Conservation (phyloP, 2,888 invertebrate genomes). For the Leistus spinibarbis region DNA sequence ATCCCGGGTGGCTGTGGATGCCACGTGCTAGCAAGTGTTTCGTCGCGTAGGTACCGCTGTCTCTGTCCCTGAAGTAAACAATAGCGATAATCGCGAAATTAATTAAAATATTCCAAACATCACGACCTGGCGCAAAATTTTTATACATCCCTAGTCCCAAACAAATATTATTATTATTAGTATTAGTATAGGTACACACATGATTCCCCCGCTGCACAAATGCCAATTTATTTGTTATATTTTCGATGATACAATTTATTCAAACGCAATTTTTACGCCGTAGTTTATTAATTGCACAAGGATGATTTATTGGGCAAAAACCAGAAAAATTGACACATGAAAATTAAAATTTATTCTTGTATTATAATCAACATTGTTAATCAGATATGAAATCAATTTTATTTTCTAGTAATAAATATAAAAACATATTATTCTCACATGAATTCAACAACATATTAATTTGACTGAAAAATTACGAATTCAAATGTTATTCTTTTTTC, state of each 20-base stretch:
- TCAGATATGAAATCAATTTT: not conserved
- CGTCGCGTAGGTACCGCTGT: not conserved
- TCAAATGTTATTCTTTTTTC: too few species aligned
- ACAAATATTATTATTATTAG: not conserved
- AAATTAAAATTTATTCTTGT: not conserved
- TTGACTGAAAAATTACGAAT: too few species aligned
- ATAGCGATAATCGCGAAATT: not conserved
- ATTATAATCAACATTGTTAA: not conserved
- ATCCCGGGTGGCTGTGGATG: constrained; percentile 29
- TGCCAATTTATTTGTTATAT: not conserved
- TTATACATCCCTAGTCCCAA: not conserved
- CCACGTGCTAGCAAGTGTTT: constrained; percentile 22
- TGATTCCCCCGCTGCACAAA: too few species aligned
- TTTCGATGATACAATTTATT: not conserved
- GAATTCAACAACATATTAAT: not conserved
- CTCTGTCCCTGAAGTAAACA: not conserved
- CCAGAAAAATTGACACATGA: not conserved
- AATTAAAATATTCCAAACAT: not conserved
- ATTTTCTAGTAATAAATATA: not conserved
- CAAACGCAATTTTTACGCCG: not conserved
- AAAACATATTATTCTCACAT: too few species aligned
- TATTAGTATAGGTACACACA: too few species aligned
- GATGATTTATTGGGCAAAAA: not conserved
- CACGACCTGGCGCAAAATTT: not conserved
- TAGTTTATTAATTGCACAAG: not conserved